These are phyloP conservation scores for Zingel zingel DNA, from an alignment of 2,113 vertebrate species.

Conservation along the genomic window DNA sequence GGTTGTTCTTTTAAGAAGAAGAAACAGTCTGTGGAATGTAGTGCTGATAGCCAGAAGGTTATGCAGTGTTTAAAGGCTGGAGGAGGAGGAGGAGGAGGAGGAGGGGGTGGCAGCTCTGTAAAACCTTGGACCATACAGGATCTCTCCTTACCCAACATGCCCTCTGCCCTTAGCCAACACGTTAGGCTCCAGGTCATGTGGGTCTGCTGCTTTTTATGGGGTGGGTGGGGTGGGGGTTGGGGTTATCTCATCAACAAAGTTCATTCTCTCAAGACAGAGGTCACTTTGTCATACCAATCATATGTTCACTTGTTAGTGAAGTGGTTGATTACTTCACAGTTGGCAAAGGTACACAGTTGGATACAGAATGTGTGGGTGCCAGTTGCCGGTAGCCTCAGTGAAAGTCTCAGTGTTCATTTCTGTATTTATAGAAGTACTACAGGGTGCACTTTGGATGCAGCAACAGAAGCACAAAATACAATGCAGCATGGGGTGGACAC, in stretches of 20 bases:
- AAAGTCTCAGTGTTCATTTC: constrained; percentile 14
- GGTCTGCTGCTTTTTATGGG: constrained; percentile 48
- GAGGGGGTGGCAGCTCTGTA: constrained; percentile 44
- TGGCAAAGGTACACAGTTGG: not conserved
- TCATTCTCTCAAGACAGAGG: constrained; percentile 64
- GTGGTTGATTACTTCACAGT: constrained; percentile 60
- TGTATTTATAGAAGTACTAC: constrained; percentile 43
- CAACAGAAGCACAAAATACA: constrained; percentile 10
- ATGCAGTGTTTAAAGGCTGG: constrained; percentile 69
- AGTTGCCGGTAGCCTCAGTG: not conserved
- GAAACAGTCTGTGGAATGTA: constrained; percentile 79
- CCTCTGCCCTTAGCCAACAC: constrained; percentile 67
- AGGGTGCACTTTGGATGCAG: constrained; percentile 9
- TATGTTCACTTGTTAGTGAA: constrained; percentile 36
- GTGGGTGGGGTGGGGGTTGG: not conserved
- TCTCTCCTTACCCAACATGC: constrained; percentile 66
- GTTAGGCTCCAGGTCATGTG: constrained; percentile 67
- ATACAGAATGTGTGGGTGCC: not conserved
- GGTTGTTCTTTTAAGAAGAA: constrained; percentile 77
- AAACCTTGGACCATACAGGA: constrained; percentile 60
- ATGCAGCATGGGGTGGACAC: not conserved
- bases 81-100: constrained; percentile 18
- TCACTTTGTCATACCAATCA: constrained; percentile 66
- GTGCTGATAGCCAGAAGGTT: constrained; percentile 81
- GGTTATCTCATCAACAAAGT: constrained; percentile 68